Conservation (phyloP, 1,140 invertebrate genomes). For the Dendroctonus ponderosae region DNA sequence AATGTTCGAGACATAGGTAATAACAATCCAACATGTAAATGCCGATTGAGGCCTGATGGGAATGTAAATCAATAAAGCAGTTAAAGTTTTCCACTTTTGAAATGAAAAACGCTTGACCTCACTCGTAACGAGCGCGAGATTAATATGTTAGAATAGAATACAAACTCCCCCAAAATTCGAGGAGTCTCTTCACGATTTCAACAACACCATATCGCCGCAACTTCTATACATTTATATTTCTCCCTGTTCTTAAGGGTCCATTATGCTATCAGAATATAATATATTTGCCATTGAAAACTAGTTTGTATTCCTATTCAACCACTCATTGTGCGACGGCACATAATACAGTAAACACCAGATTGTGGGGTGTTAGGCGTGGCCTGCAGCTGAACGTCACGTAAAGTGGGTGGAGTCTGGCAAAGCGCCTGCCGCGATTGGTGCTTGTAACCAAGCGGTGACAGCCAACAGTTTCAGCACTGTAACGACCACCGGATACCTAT, state of each 20-base stretch:
- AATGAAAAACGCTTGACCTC: constrained; percentile 19
- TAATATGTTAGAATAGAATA: constrained; percentile 16
- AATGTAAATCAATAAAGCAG: no score
- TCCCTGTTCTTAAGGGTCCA: constrained; percentile 37
- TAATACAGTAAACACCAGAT: constrained; percentile 49
- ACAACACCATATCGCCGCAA: constrained; percentile 30
- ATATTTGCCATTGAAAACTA: constrained; percentile 48
- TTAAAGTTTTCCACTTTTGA: no score
- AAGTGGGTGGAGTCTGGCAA: constrained; percentile 30
- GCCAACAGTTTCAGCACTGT: constrained; percentile 47
- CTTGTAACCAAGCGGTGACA: constrained; percentile 39
- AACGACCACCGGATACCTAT: constrained; percentile 42
- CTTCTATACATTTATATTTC: constrained; percentile 37
- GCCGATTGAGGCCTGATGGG: no score
- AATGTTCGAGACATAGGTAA: no score
- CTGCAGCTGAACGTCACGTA: constrained; percentile 35
- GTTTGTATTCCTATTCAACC: constrained; percentile 50
- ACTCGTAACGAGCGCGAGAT: background rate
- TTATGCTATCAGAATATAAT: constrained; percentile 46
- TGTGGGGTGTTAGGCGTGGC: constrained; percentile 38
- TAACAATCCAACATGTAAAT: no score
- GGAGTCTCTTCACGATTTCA: constrained; percentile 22
- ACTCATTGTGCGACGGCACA: constrained; percentile 45
- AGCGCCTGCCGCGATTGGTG: constrained; percentile 37
- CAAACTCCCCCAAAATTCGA: constrained; percentile 26